A percentile compares a stretch with the other conserved stretches of the same genome.
Conservation (phyloP, 2,113 vertebrate genomes). For the Progne subis region DNA sequence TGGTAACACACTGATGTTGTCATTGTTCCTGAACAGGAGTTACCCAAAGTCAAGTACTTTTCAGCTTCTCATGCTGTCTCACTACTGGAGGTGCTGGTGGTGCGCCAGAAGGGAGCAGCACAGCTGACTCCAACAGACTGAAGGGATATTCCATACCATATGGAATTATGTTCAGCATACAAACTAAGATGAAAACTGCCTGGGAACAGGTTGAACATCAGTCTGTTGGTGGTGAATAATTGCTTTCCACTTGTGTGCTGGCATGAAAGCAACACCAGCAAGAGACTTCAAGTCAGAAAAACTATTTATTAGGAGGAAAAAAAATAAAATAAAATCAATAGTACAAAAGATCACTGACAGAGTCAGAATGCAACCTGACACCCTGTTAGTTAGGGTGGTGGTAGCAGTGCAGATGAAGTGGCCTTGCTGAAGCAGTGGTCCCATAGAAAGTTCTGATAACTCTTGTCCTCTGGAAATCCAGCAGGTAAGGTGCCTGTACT, state of each 20-base stretch:
- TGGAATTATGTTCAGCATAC: not conserved
- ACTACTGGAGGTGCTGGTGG: not conserved
- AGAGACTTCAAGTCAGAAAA: too few relatives aligned
- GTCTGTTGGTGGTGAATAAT: not conserved
- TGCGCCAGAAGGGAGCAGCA: not conserved
- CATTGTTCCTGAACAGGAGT: not conserved
- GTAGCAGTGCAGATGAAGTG: too few relatives aligned
- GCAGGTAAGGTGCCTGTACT: too few relatives aligned
- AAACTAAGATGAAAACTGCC: not conserved
- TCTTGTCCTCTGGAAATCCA: too few relatives aligned
- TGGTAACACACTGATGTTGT: not conserved
- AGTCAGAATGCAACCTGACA: too few relatives aligned
- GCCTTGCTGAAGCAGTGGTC: too few relatives aligned
- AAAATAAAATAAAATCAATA: too few relatives aligned
- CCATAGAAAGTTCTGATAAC: too few relatives aligned
- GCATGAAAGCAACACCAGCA: too few relatives aligned
- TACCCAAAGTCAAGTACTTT: not conserved
- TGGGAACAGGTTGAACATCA: not conserved
- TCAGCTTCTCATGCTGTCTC: not conserved
- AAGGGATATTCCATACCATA: not conserved
- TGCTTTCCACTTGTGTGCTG: not conserved
- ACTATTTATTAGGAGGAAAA: too few relatives aligned
- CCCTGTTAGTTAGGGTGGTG: too few relatives aligned
- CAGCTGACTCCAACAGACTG: not conserved
- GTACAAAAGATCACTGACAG: too few relatives aligned